These are phyloP conservation scores for Acanthurus lineatus DNA, from an alignment of 2,797 vertebrate genomes.

Conservation along the genomic window DNA sequence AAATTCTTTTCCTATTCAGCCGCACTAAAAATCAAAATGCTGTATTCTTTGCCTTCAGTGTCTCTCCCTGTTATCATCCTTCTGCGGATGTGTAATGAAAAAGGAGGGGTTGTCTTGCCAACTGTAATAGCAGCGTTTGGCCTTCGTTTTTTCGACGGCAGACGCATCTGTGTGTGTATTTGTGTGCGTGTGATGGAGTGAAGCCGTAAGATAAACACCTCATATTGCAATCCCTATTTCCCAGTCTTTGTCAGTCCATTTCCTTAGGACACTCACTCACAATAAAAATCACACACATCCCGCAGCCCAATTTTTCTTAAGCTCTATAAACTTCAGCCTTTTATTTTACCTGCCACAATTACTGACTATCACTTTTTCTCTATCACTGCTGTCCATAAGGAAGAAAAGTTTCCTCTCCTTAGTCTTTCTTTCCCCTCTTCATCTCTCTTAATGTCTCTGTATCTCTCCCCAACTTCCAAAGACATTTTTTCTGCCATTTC, in stretches of 20 bases:
- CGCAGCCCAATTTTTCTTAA: constrained; percentile 33
- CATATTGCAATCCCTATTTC: constrained; percentile 50
- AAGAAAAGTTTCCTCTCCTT: constrained; percentile 12
- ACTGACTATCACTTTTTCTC: constrained; percentile 31
- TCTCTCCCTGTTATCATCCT: constrained; percentile 56
- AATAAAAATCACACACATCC: constrained; percentile 16
- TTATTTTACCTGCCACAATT: constrained; percentile 31
- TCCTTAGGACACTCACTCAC: constrained; percentile 41
- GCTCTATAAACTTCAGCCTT: constrained; percentile 30
- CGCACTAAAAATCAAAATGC: constrained; percentile 51
- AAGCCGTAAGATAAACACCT: constrained; percentile 57
- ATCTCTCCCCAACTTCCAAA: constrained; percentile 23
- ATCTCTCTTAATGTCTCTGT: constrained; percentile 29
- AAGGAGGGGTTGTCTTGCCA: constrained; percentile 68
- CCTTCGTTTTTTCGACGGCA: constrained; percentile 55
- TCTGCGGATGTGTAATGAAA: constrained; percentile 60
- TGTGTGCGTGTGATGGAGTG: constrained; percentile 7
- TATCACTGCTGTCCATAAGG: constrained; percentile 23
- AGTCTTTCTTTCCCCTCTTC: constrained; percentile 3
- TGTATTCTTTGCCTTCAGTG: constrained; percentile 36
- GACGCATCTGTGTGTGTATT: constrained; percentile 15
- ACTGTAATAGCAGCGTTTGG: constrained; percentile 63
- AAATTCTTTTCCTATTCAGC: constrained; percentile 40
- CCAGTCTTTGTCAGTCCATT: constrained; percentile 56
- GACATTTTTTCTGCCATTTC: background rate